Conservation (phyloP, 2,888 invertebrate genomes). For the Amiota minor region DNA sequence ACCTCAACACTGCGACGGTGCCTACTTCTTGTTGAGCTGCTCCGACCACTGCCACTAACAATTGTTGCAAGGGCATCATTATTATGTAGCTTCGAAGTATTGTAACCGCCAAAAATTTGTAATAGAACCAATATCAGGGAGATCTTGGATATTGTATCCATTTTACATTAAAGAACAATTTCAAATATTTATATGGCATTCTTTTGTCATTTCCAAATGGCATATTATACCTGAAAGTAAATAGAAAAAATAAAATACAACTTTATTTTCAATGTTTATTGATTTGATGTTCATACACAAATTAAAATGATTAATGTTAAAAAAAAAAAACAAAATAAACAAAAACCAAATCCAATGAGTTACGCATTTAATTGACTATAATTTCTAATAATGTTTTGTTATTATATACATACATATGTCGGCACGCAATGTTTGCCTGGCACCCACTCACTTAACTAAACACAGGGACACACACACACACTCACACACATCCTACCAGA, state of each 20-base stretch:
- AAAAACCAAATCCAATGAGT: not conserved
- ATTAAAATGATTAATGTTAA: not conserved
- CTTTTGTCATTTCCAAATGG: conserved; percentile 62
- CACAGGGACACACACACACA: no score
- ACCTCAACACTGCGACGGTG: conserved; percentile 1
- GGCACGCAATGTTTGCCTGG: no score
- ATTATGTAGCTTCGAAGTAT: conserved; percentile 17
- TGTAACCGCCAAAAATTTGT: conserved; percentile 33
- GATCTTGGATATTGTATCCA: conserved; percentile 72
- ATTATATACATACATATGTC: no score
- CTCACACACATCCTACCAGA: no score
- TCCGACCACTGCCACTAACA: conserved; percentile 28
- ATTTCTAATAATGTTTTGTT: not conserved
- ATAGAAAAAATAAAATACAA: conserved; percentile 21
- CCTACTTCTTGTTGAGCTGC: conserved; percentile 15
- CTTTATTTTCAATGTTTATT: no score
- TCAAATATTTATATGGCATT: conserved; percentile 69
- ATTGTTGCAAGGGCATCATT: conserved; percentile 35
- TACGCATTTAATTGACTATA: not conserved
- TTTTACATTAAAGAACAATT: conserved; percentile 68
- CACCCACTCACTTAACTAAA: no score
- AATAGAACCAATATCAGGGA: conserved; percentile 70
- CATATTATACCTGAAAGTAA: conserved; percentile 68
- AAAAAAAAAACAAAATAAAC: conserved; percentile 22
- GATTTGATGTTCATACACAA: no score